A percentile compares a stretch with the other conserved stretches of the same genome.
Evolutionary conservation across 2,113 vertebrate species (phyloP).

Genomic region (Campylomormyrus tamandua): DNA sequence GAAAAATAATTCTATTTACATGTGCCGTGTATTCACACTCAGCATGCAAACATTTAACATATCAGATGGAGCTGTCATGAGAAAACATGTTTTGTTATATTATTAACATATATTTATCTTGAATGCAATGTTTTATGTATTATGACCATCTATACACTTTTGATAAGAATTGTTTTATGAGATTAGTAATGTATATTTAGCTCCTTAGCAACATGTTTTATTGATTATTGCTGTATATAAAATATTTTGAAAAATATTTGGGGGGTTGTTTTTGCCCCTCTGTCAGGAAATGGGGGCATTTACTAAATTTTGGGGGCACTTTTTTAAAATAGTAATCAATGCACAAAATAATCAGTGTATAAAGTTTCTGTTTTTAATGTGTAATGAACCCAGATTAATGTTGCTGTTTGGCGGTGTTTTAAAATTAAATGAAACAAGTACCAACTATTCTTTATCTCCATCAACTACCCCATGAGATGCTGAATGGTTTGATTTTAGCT

Average conservation of each 20-base stretch:
- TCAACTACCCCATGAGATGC: too few relatives aligned
- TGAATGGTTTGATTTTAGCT: background rate
- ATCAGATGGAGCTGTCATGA: background rate
- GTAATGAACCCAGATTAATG: too few relatives aligned
- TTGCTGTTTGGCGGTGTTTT: too few relatives aligned
- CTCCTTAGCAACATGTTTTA: background rate
- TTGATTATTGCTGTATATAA: background rate
- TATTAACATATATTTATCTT: background rate
- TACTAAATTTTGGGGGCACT: background rate
- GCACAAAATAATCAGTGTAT: too few relatives aligned
- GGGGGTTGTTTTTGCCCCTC: background rate
- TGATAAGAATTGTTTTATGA: background rate
- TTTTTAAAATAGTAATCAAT: background rate
- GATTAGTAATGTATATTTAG: background rate
- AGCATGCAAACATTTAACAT: background rate
- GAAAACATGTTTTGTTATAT: background rate
- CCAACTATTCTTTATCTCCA: too few relatives aligned
- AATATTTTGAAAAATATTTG: too few relatives aligned
- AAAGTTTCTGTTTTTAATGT: too few relatives aligned
- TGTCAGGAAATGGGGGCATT: background rate
- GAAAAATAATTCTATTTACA: background rate
- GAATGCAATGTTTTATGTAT: background rate
- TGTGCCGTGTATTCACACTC: background rate
- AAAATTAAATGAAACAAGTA: too few relatives aligned
- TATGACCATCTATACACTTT: background rate